Evolutionary conservation across 2,113 vertebrate species (phyloP).

Genomic region (Leucopsar rothschildi): DNA sequence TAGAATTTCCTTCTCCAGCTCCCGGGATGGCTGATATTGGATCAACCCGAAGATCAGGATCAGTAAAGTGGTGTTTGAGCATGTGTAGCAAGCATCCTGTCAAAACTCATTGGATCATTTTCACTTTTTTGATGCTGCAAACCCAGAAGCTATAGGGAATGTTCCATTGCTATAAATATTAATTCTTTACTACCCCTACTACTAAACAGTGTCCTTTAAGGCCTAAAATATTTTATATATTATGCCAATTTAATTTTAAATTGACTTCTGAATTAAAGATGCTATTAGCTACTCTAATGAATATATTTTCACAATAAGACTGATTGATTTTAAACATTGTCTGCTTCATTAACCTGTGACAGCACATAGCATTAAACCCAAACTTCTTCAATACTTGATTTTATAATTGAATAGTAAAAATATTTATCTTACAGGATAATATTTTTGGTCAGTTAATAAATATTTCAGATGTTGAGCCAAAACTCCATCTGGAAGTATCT

Average conservation of each 20-base stretch:
- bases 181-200: background rate
- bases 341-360: background rate
- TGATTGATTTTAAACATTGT: background rate
- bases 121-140: background rate
- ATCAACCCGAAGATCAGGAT: background rate
- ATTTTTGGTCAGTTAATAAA: background rate
- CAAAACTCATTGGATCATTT: background rate
- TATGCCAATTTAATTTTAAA: background rate
- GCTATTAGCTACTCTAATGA: background rate
- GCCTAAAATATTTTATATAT: background rate
- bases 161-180: background rate
- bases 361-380: background rate
- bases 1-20: background rate
- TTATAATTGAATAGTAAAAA: background rate
- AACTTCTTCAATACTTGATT: background rate
- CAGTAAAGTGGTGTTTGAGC: background rate
- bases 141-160: background rate
- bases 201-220: background rate
- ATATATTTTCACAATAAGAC: background rate
- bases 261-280: background rate
- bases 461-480: slow-evolving; percentile 18
- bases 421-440: background rate
- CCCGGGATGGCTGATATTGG: background rate
- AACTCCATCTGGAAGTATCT: slow-evolving; percentile 5
- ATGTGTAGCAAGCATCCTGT: background rate